These are phyloP conservation scores for Orthosia gracilis DNA, from an alignment of 2,888 invertebrate species.

Conservation along the genomic window DNA sequence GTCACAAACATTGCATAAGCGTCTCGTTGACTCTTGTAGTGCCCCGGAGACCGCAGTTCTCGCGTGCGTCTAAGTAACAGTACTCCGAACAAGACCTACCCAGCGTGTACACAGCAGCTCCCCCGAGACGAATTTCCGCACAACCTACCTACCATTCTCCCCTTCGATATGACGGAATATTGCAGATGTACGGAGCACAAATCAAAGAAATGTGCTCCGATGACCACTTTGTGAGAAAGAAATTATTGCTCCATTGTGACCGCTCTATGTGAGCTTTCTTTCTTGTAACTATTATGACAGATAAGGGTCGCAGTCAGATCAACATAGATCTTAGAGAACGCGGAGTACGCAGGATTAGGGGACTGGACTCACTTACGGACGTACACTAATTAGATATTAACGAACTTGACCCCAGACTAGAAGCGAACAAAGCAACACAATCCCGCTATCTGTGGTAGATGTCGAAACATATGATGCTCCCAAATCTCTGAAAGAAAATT, in stretches of 20 bases:
- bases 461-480: slow-evolving; percentile 10
- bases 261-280: slow-evolving; percentile 34
- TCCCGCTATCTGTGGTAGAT: not conserved
- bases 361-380: slow-evolving; percentile 15
- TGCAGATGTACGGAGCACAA: slow-evolving; percentile 48
- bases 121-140: slow-evolving; percentile 39
- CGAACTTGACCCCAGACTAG: slow-evolving; percentile 13
- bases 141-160: slow-evolving; percentile 25
- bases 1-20: slow-evolving; percentile 21
- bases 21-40: slow-evolving; percentile 23
- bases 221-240: slow-evolving; percentile 54
- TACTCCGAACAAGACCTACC: slow-evolving; percentile 44
- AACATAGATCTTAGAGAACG: slow-evolving; percentile 28
- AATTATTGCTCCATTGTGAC: slow-evolving; percentile 57
- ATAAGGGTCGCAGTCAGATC: slow-evolving; percentile 31
- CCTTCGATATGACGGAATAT: slow-evolving; percentile 48
- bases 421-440: slow-evolving; percentile 10
- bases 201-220: slow-evolving; percentile 62
- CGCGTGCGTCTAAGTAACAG: slow-evolving; percentile 42
- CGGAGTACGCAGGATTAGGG: slow-evolving; percentile 10
- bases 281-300: slow-evolving; percentile 32
- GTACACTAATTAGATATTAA: slow-evolving; percentile 47
- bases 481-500: slow-evolving; percentile 43
- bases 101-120: slow-evolving; percentile 34
- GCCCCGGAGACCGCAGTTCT: slow-evolving; percentile 36